phyloP scores from a whole-genome alignment of 2,113 vertebrate species.

The Phalacrocorax carbo region DNA sequence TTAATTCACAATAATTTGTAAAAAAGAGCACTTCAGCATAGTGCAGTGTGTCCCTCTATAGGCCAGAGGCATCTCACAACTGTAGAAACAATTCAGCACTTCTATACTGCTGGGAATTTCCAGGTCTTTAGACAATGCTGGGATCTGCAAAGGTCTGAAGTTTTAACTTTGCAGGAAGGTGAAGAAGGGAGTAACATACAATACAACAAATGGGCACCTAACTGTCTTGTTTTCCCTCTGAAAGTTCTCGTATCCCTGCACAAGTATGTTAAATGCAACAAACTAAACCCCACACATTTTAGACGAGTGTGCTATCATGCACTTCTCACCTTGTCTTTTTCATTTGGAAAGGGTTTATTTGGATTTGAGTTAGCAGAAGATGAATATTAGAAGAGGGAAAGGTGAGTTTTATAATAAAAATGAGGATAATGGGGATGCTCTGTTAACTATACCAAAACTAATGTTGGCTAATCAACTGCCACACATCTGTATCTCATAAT shows the following conservation, averaged over 20 bases:
- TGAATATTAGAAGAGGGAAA: neutral
- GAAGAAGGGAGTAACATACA: neutral
- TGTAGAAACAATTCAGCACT: neutral
- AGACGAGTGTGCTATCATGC: neutral
- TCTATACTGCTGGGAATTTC: neutral
- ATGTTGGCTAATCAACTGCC: constrained; percentile 10
- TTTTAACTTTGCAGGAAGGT: neutral
- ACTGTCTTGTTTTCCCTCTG: neutral
- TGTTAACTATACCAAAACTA: neutral
- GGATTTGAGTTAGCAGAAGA: neutral
- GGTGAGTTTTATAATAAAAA: neutral
- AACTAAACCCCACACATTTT: neutral
- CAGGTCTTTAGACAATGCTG: neutral
- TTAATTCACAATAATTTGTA: neutral
- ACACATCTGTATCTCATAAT: neutral
- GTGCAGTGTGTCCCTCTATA: neutral
- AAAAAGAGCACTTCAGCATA: neutral
- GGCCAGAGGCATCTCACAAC: neutral
- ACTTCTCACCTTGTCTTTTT: neutral
- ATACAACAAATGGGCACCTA: neutral
- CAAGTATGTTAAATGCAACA: neutral
- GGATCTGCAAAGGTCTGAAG: neutral
- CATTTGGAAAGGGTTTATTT: neutral
- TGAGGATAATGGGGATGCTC: neutral
- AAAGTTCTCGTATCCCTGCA: neutral